phyloP scores from a whole-genome alignment of 37 sponge, comb jelly and placozoan species.

The Beroe ovata region DNA sequence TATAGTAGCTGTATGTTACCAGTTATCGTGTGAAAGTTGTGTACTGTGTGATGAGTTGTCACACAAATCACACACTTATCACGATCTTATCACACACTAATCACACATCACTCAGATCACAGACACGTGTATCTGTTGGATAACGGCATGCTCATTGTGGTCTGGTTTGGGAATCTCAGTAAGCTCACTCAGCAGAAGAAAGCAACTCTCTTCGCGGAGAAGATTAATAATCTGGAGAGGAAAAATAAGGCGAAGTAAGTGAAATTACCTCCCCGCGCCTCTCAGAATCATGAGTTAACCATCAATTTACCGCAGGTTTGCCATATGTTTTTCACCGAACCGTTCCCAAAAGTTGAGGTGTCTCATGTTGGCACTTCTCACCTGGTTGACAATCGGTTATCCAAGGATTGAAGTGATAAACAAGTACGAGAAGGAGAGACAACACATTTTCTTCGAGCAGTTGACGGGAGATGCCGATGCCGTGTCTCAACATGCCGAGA shows the following conservation, averaged over 20 bases:
- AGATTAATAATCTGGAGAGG: conserved; percentile 88
- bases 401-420: conserved; percentile 9
- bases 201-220: conserved; percentile 80
- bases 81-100: neutral
- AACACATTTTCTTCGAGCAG: conserved; percentile 14
- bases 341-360: too few relatives aligned
- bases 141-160: conserved; percentile 73
- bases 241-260: conserved; percentile 75
- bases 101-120: conserved; percentile 67
- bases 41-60: too few relatives aligned
- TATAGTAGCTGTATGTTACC: too few relatives aligned
- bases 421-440: conserved; percentile 53
- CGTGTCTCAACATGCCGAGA: neutral
- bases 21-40: too few relatives aligned
- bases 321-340: too few relatives aligned
- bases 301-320: too few relatives aligned
- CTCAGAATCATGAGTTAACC: too few relatives aligned
- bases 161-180: conserved; percentile 84
- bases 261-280: too few relatives aligned
- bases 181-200: conserved; percentile 66
- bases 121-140: conserved; percentile 86
- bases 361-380: too few relatives aligned
- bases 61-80: too few relatives aligned
- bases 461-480: neutral
- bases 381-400: too few relatives aligned